Conservation (phyloP, 2,888 invertebrate genomes). For the Pachliopta kotzebuea region DNA sequence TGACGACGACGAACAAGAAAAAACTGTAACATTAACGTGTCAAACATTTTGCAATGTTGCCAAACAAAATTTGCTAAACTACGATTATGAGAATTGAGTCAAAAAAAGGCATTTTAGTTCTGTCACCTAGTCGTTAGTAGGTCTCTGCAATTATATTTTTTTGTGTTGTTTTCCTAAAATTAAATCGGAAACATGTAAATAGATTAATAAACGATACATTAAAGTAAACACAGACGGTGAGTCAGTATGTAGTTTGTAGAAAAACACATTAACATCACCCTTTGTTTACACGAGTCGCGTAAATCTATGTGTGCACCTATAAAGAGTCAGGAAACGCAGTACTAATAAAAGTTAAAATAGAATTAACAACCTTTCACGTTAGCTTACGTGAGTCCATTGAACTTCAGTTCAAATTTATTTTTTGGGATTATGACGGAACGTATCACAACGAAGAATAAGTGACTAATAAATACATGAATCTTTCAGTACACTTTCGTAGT, state of each 20-base stretch:
- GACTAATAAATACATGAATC: too few species aligned
- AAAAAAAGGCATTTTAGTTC: too few species aligned
- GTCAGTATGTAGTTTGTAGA: conserved; percentile 19
- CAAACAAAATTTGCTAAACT: too few species aligned
- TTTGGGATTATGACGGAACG: conserved; percentile 12
- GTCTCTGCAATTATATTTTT: too few species aligned
- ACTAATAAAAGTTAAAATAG: conserved; percentile 31
- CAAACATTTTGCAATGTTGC: too few species aligned
- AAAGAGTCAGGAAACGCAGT: conserved; percentile 29
- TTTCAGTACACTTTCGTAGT: too few species aligned
- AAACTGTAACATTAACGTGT: too few species aligned
- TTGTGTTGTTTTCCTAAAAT: background rate
- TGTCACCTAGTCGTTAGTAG: too few species aligned
- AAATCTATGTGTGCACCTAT: conserved; percentile 29
- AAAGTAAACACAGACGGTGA: conserved; percentile 23
- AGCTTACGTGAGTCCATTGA: conserved; percentile 19
- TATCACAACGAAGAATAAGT: background rate
- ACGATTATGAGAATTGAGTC: too few species aligned
- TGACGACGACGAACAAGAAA: too few species aligned
- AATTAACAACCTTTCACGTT: conserved; percentile 27
- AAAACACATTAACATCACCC: conserved; percentile 29
- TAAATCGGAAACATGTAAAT: background rate
- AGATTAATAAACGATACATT: conserved; percentile 9
- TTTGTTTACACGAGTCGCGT: conserved; percentile 29
- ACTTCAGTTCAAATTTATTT: conserved; percentile 8